These are phyloP conservation scores for Notolepis coatsorum DNA, from an alignment of 2,797 vertebrate species.

Conservation along the genomic window DNA sequence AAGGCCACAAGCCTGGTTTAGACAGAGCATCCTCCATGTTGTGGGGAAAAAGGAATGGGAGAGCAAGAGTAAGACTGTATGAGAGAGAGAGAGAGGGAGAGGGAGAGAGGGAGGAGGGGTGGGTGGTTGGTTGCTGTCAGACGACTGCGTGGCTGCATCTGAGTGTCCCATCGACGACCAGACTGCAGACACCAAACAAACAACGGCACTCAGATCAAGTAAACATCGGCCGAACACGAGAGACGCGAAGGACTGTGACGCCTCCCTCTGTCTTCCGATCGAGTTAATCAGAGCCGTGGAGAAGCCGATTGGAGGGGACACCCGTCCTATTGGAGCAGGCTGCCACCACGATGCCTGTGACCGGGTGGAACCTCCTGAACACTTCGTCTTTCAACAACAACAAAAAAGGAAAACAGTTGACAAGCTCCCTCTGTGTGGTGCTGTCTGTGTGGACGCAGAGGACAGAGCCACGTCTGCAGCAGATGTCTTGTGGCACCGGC, in stretches of 20 bases:
- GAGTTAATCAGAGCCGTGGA: constrained; percentile 65
- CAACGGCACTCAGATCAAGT: constrained; percentile 78
- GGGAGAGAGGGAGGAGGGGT: background rate
- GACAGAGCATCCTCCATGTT: constrained; percentile 61
- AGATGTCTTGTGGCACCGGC: constrained; percentile 82
- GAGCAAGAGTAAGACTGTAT: constrained; percentile 50
- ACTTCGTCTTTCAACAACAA: constrained; percentile 54
- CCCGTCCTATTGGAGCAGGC: constrained; percentile 71
- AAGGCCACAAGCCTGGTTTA: constrained; percentile 47
- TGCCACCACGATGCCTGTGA: constrained; percentile 30
- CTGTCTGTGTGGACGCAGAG: constrained; percentile 72
- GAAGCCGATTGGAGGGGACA: constrained; percentile 72
- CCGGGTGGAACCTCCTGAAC: constrained; percentile 46
- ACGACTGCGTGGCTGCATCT: constrained; percentile 57
- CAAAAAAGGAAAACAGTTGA: constrained; percentile 63
- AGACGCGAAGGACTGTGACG: constrained; percentile 64
- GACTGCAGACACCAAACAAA: constrained; percentile 81
- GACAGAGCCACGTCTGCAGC: constrained; percentile 77
- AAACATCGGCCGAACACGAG: constrained; percentile 65
- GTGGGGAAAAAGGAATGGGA: constrained; percentile 29
- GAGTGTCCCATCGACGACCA: constrained; percentile 69
- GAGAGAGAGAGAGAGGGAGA: constrained; percentile 32
- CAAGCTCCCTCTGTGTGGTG: constrained; percentile 75
- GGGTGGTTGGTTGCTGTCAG: constrained; percentile 45
- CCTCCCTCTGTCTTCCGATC: constrained; percentile 71